A percentile compares a stretch with the other conserved stretches of the same genome.
phyloP scores from a whole-genome alignment of 1,140 invertebrate species.

The Chymomyza costata region DNA sequence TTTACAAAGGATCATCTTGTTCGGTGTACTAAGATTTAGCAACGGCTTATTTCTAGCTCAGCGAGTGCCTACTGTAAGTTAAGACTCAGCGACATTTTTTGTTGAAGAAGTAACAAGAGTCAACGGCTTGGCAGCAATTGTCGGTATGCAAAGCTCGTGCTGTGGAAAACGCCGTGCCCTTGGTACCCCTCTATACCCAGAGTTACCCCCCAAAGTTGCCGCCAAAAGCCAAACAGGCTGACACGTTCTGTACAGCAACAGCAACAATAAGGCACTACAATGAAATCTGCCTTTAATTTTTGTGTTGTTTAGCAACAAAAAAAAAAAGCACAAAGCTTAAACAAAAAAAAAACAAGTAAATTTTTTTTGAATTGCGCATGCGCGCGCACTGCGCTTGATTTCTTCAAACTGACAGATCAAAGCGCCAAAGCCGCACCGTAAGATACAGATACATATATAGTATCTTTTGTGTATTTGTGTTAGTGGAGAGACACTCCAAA shows the following conservation, averaged over 20 bases:
- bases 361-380: conserved; percentile 63
- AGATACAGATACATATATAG: conserved; percentile 1
- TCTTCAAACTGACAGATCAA: conserved; percentile 74
- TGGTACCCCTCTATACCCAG: conserved; percentile 13
- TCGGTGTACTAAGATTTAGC: no score
- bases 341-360: conserved; percentile 41
- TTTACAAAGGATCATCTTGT: no score
- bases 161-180: conserved; percentile 52
- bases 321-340: conserved; percentile 9
- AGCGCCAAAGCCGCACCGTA: conserved; percentile 54
- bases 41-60: no score
- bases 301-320: conserved; percentile 12
- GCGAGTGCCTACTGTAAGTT: no score
- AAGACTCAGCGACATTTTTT: conserved; percentile 44
- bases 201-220: conserved; percentile 33
- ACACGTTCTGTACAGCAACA: conserved; percentile 64
- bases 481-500: conserved; percentile 28
- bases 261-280: conserved; percentile 34
- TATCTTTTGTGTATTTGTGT: conserved; percentile 12
- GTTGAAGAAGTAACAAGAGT: no score
- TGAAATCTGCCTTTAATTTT: conserved; percentile 42
- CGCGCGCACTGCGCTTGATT: conserved; percentile 65
- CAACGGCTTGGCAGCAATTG: conserved; percentile 11
- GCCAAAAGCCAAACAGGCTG: conserved; percentile 51
- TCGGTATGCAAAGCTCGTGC: conserved; percentile 50